Percentiles rank a stretch among this genome's conserved stretches.
Evolutionary conservation across 2,888 invertebrate species (phyloP).

Genomic region (Hyles lineata): DNA sequence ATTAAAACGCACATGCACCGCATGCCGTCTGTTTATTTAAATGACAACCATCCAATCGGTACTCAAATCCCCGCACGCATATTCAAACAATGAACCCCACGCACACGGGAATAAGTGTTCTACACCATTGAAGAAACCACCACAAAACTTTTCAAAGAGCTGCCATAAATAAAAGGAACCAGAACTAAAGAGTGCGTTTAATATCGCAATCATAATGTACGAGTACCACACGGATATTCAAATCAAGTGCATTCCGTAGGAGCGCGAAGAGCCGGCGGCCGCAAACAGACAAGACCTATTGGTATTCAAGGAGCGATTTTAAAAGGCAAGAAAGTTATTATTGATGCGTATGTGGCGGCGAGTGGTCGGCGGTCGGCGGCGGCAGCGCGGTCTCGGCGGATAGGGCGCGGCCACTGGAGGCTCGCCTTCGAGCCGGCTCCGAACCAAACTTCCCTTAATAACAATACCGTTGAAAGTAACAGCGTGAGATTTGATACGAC

Average conservation of each 20-base stretch:
- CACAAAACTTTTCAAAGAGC: conserved; percentile 2
- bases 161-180: not conserved
- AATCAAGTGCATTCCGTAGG: conserved; percentile 13
- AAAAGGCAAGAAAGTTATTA: conserved; percentile 57
- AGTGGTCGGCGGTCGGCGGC: conserved; percentile 25
- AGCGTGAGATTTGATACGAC: conserved; percentile 63
- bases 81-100: not conserved
- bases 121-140: not conserved
- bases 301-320: conserved; percentile 61
- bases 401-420: conserved; percentile 39
- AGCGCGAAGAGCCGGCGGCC: conserved; percentile 40
- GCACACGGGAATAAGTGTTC: not conserved
- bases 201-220: not conserved
- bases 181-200: not conserved
- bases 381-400: conserved; percentile 26
- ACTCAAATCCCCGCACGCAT: not conserved
- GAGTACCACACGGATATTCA: not conserved
- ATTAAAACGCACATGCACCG: not conserved
- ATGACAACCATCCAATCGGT: conserved; percentile 3
- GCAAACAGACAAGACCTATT: conserved; percentile 52
- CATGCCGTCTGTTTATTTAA: not conserved
- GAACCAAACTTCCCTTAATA: conserved; percentile 54
- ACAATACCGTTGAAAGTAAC: conserved; percentile 63
- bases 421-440: conserved; percentile 37
- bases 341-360: conserved; percentile 48